Base-by-base conservation (phyloP, 2,888 invertebrate species). In the Xestia xanthographa region DNA sequence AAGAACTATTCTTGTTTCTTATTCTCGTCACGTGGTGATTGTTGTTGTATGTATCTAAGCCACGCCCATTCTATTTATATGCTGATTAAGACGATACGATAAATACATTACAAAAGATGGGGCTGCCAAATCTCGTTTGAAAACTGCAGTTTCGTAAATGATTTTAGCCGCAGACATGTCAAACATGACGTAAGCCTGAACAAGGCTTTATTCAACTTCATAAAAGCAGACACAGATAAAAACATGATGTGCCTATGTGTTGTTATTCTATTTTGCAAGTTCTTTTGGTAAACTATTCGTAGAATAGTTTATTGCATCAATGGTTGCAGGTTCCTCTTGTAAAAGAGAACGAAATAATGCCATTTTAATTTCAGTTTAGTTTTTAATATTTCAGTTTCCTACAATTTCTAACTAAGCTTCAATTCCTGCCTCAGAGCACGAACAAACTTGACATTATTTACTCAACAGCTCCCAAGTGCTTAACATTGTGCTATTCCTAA, bases 111-210 rank as follows among this genome's bases (percentile, higher is more conserved):
- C 12, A 60, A 67, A 60, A 38, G 17, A 58, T 45, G 8, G 9
- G n/a, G 11, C 43, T 45, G 9, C 56, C 45, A 73, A 83, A 66
- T 60, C 29, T 48, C 14, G 38, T 72, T 68, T 70, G n/a, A 72
- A 72, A 69, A 45, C 71, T 71, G 53, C 53, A 75, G 41, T 81
- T 66, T 84, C 26, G 68, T 85, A 65, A 68, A 62, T 60, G 9
- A 34, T 77, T 66, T 73, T 66, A 63, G 41, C 45, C 29, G 14
- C 70, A 73, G 63, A 68, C 48, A 38, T 53, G 62, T 71, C 66
- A 79, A 82, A 80, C 65, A 86, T 87, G 82, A 88, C 86, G 87
- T 82, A 80, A 86, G 50, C 75, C 26, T 81, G 29, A 65, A 71
- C 70, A 45, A 62, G 72, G 56, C 63, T 78, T 69, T 86, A 77